Evolutionary conservation across 2,113 vertebrate genomes (phyloP).

Genomic region (Myotis yumanensis): DNA sequence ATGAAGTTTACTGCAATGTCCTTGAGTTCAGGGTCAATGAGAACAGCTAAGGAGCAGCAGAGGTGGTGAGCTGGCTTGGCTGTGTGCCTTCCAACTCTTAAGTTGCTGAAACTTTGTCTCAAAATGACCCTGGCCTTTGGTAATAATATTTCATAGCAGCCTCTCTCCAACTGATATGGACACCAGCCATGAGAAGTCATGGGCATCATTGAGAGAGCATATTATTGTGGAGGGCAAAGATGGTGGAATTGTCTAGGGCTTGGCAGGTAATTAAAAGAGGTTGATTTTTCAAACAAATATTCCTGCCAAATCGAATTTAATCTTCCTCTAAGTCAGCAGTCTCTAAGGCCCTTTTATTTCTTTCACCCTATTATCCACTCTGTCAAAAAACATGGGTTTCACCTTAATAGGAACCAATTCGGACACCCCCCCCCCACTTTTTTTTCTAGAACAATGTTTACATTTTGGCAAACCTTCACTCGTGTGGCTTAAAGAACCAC

Average conservation of each 20-base stretch:
- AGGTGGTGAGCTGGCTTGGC: constrained; percentile 10
- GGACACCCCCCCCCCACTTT: rapidly evolving
- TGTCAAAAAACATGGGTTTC: constrained; percentile 5
- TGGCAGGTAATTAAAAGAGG: constrained; percentile 41
- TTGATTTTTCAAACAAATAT: constrained; percentile 51
- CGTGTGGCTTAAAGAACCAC: constrained; percentile 43
- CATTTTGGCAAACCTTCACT: constrained; percentile 41
- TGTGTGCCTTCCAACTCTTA: constrained; percentile 18
- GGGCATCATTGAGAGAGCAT: background rate
- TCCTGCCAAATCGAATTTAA: constrained; percentile 40
- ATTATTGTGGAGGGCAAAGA: constrained; percentile 42
- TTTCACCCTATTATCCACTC: constrained; percentile 21
- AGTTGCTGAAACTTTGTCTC: background rate
- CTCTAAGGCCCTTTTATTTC: constrained; percentile 17
- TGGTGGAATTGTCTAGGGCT: background rate
- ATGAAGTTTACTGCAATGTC: background rate
- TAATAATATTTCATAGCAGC: constrained; percentile 41
- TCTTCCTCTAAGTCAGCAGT: constrained; percentile 28
- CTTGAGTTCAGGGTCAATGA: constrained; percentile 27
- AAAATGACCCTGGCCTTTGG: background rate
- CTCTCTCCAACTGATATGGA: background rate
- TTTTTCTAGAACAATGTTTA: background rate
- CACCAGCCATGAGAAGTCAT: constrained; percentile 40
- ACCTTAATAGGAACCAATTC: background rate
- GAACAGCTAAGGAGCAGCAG: background rate